Evolutionary conservation across 2,888 invertebrate genomes (phyloP), one percentile per base, ranked within the genome.

Genomic region (Xestia c-nigrum): DNA sequence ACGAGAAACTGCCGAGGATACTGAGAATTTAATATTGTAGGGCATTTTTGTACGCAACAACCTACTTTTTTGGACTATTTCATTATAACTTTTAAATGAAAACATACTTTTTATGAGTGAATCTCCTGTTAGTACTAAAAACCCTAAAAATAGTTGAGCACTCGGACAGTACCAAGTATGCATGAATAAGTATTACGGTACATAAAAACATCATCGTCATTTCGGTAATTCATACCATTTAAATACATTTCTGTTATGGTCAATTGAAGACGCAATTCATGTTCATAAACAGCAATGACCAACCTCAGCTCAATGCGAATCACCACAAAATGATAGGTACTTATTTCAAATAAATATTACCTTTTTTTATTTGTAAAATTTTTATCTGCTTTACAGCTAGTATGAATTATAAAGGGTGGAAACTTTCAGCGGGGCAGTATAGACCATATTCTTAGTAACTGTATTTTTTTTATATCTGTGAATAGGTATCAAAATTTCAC

Each of bases 1-100:
- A 83, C 21, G 21, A 55, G 57, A 67, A 80, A 63, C 79, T 70
- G 12, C 14, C 12, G 24, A 50, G 52, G 3, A 43, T 46, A 55
- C 21, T 57, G 43, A 19, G 31, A 78, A 69, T 65, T 77, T 66
- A 43, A 64, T 75, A 59, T 40, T 31, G 6, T 4, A 74, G 14
- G 16, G 0, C n/a, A 21, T 55, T 43, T 10, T 69, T 78, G 12
- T 5, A 50, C 6, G 6, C 7, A n/a, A 5, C 47, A 43, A 3
- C 19, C 0, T 59, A 7, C 14, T 61, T 80, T 80, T 72, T 65
- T 24, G 2, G 31, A 40, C 12, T 21, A 46, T 64, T 77, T 69
- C 7, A 71, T 78, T 46, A 50, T 16, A 65, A 50, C 14, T 80
- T 72, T 52, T 19, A 7, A 50, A 21, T 14, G 1, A 47, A 61